A percentile compares a stretch with the other conserved stretches of the same genome.
Evolutionary conservation across 2,113 vertebrate species (phyloP).

Genomic region (Epinephelus lanceolatus): DNA sequence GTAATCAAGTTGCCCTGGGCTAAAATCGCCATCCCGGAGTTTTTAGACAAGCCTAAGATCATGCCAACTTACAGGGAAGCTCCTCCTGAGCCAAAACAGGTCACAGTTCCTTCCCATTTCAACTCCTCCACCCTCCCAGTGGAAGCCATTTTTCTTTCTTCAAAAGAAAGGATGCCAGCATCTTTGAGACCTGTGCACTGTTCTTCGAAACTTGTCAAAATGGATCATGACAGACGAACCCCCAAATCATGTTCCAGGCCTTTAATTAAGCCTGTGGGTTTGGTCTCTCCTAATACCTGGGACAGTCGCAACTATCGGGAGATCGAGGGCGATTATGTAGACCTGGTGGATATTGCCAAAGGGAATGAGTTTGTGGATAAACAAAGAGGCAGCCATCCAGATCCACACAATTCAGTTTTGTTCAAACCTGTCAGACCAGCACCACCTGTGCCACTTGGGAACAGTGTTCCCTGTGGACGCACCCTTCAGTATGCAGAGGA

Average conservation of each 20-base stretch:
- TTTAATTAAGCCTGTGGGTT: conserved; percentile 74
- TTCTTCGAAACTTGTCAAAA: conserved; percentile 87
- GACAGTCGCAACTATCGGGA: conserved; percentile 82
- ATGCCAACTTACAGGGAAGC: conserved; percentile 46
- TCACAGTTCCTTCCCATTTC: conserved; percentile 52
- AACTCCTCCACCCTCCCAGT: conserved; percentile 21
- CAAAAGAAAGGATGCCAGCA: conserved; percentile 75
- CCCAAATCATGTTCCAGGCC: conserved; percentile 68
- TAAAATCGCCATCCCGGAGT: conserved; percentile 89
- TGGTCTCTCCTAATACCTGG: conserved; percentile 85
- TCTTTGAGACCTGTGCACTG: conserved; percentile 65
- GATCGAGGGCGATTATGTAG: conserved; percentile 94
- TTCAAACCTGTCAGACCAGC: conserved; percentile 79
- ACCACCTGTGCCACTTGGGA: conserved; percentile 64
- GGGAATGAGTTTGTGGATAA: conserved; percentile 69
- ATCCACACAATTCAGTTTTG: conserved; percentile 50
- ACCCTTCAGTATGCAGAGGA: conserved; percentile 68
- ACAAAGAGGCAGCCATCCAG: conserved; percentile 36
- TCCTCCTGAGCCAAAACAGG: conserved; percentile 19
- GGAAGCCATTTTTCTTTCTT: conserved; percentile 18
- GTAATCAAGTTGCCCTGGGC: conserved; percentile 88
- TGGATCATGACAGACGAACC: conserved; percentile 76
- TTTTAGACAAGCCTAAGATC: conserved; percentile 85
- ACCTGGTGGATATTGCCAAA: conserved; percentile 88
- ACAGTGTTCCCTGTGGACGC: conserved; percentile 48